Percentiles rank a stretch among this genome's conserved stretches.
These are phyloP conservation scores for Drosophila kambysellisi DNA, from an alignment of 2,888 invertebrate genomes.

Conservation along the genomic window DNA sequence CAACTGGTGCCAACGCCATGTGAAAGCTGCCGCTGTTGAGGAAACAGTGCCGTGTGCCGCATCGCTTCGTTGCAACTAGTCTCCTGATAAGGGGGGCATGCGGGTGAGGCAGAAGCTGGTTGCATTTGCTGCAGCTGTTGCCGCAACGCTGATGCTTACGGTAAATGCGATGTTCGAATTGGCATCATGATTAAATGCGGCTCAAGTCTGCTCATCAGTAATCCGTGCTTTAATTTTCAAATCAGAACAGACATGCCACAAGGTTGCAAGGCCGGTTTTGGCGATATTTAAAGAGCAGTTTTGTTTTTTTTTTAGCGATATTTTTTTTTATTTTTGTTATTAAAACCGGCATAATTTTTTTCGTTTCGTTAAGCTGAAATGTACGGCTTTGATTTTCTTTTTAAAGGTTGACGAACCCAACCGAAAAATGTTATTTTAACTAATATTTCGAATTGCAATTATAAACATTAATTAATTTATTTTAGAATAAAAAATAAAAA, in stretches of 20 bases:
- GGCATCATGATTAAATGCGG: conserved; percentile 29
- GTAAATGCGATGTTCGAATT: conserved; percentile 9
- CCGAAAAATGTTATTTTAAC: not conserved
- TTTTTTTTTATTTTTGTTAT: not conserved
- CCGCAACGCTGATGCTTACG: not conserved
- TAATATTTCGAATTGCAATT: too few relatives aligned
- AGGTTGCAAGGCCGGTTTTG: not conserved
- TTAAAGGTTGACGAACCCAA: too few relatives aligned
- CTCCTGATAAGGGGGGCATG: not conserved
- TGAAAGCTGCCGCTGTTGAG: conserved; percentile 80
- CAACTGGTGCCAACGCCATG: conserved; percentile 81
- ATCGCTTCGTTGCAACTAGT: not conserved
- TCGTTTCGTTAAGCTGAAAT: too few relatives aligned
- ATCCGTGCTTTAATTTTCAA: not conserved
- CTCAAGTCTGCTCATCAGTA: conserved; percentile 1
- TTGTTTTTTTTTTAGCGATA: not conserved
- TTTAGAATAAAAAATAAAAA: too few relatives aligned
- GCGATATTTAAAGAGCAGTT: not conserved
- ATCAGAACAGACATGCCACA: not conserved
- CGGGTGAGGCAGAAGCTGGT: not conserved
- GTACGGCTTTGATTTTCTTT: not conserved
- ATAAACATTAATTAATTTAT: too few relatives aligned
- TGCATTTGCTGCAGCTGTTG: conserved; percentile 17
- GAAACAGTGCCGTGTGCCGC: conserved; percentile 61
- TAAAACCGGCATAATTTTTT: not conserved